A percentile compares a stretch with the other conserved stretches of the same genome.
Evolutionary conservation across 2,113 vertebrate species (phyloP).

Genomic region (Malurus cyaneus): DNA sequence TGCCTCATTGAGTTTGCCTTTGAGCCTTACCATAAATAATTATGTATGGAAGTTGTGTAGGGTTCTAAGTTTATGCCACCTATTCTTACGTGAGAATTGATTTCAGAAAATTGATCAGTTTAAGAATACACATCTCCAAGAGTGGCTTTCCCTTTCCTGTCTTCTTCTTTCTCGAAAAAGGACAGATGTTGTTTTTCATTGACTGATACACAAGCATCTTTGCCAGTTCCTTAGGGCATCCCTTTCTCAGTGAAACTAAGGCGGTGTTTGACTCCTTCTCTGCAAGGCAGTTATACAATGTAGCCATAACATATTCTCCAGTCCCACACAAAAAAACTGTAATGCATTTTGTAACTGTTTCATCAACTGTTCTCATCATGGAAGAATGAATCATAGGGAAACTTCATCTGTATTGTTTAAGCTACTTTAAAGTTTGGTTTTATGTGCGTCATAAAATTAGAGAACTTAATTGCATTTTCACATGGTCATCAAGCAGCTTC

Average conservation of each 20-base stretch:
- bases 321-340: neutral
- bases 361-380: neutral
- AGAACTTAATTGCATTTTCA: neutral
- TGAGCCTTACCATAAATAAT: neutral
- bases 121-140: too few species aligned
- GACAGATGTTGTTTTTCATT: neutral
- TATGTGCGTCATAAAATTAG: neutral
- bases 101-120: too few species aligned
- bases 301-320: neutral
- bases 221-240: neutral
- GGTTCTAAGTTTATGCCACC: too few species aligned
- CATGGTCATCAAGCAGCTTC: neutral
- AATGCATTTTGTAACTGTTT: neutral
- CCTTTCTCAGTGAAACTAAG: neutral
- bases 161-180: neutral
- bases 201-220: neutral
- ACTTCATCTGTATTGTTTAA: neutral
- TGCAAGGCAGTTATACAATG: neutral
- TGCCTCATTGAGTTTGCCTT: neutral
- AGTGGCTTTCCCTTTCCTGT: neutral
- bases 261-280: neutral
- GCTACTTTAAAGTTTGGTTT: neutral
- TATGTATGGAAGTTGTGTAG: neutral
- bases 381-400: neutral
- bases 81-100: too few species aligned